phyloP scores from a whole-genome alignment of 2,113 vertebrate species.

The Coryphaenoides rupestris region DNA sequence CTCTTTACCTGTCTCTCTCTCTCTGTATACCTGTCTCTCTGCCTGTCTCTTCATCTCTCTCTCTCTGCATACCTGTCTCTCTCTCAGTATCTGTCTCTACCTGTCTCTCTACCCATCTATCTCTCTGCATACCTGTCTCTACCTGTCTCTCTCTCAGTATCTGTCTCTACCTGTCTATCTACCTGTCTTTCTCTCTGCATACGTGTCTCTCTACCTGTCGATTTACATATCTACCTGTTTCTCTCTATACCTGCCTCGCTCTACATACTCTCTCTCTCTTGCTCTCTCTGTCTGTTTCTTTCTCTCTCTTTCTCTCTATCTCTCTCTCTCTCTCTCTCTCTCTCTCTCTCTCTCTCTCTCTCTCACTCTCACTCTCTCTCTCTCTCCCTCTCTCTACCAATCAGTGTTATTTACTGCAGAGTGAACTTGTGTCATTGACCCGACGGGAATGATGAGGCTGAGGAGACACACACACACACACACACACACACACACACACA shows the following conservation, averaged over 20 bases:
- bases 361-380: background rate
- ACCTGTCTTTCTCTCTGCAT: no score
- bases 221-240: no score
- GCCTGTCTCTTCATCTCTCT: background rate
- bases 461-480: conserved; percentile 7
- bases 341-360: no score
- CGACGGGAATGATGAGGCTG: conserved; percentile 44
- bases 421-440: conserved; percentile 47
- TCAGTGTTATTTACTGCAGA: conserved; percentile 50
- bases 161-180: no score
- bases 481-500: no score
- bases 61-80: background rate
- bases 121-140: no score
- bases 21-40: background rate
- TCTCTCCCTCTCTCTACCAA: conserved; percentile 7
- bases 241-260: no score
- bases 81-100: no score
- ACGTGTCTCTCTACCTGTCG: background rate
- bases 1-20: background rate
- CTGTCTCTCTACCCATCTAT: no score
- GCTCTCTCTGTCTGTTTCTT: no score
- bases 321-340: background rate
- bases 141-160: no score
- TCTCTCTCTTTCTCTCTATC: background rate
- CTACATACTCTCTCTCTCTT: no score